Evolutionary conservation across 53 echinoderm and acorn worm genomes (phyloP).

Genomic region (Pentamera pediparva): DNA sequence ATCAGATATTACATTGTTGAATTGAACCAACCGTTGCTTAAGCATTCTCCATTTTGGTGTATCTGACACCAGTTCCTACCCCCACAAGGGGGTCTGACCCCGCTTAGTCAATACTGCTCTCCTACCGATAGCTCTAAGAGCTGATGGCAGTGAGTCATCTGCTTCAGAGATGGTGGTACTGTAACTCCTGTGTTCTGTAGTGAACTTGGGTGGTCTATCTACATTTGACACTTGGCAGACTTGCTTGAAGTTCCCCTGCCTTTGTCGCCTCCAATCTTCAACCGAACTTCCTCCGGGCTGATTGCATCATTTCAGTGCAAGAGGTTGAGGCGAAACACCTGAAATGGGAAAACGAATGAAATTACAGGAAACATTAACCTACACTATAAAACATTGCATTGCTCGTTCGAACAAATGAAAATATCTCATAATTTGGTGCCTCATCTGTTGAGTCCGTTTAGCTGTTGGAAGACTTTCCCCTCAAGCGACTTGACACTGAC

Average conservation of each 20-base stretch:
- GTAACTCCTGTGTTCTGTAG: background rate
- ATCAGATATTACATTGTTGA: too few relatives aligned
- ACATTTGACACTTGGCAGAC: constrained; percentile 1
- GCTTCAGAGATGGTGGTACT: background rate
- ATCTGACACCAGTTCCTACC: background rate
- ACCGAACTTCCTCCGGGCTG: background rate
- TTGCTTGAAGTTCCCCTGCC: constrained; percentile 5
- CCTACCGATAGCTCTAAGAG: background rate
- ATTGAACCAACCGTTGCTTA: too few relatives aligned
- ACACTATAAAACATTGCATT: too few relatives aligned
- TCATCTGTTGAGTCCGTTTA: background rate
- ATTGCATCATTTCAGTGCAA: background rate
- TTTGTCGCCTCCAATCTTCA: constrained; percentile 6
- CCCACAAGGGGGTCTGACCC: too few relatives aligned
- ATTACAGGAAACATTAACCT: too few relatives aligned
- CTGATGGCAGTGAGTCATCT: background rate
- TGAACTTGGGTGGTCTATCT: background rate
- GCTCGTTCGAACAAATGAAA: too few relatives aligned
- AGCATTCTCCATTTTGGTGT: background rate
- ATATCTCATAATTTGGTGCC: background rate
- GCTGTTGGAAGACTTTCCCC: background rate
- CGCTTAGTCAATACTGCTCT: background rate
- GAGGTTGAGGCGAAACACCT: background rate
- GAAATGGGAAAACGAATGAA: background rate
- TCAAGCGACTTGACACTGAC: background rate